Percentiles rank a stretch among this genome's conserved stretches.
phyloP scores from a whole-genome alignment of 1,140 invertebrate genomes.

The Drosophila kurseongensis region DNA sequence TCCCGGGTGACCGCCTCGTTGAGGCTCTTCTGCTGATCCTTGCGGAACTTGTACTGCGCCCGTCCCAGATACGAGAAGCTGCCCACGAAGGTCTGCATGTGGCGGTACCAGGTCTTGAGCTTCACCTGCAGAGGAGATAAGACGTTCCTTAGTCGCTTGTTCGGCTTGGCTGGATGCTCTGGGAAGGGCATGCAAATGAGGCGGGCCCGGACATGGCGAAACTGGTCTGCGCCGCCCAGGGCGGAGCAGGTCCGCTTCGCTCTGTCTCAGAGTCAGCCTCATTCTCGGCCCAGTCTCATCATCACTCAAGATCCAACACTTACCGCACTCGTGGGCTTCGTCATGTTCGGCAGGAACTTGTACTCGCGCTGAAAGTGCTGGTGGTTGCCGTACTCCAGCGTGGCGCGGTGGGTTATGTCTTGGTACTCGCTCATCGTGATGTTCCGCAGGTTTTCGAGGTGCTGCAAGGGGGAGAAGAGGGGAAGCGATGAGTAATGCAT shows the following conservation, averaged over 20 bases:
- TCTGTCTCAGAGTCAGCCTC: not conserved
- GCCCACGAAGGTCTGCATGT: slow-evolving; percentile 72
- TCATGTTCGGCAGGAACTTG: slow-evolving; percentile 78
- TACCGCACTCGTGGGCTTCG: slow-evolving; percentile 59
- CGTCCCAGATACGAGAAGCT: slow-evolving; percentile 71
- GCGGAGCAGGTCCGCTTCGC: slow-evolving; percentile 67
- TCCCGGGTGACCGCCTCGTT: slow-evolving; percentile 48
- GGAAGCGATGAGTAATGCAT: slow-evolving; percentile 13
- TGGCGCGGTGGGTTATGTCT: slow-evolving; percentile 30
- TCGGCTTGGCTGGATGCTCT: not conserved
- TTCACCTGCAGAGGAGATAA: slow-evolving; percentile 43
- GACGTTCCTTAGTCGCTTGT: not conserved
- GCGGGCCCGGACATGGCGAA: slow-evolving; percentile 18
- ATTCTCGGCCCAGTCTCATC: not conserved
- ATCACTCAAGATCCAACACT: slow-evolving; percentile 29
- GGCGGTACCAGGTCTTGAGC: slow-evolving; percentile 74
- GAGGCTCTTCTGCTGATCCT: slow-evolving; percentile 51
- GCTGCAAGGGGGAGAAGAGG: slow-evolving; percentile 25
- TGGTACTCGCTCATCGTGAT: slow-evolving; percentile 51
- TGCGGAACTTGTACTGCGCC: slow-evolving; percentile 67
- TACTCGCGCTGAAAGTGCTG: slow-evolving; percentile 63
- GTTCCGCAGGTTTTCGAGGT: slow-evolving; percentile 51
- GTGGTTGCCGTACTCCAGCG: slow-evolving; percentile 54
- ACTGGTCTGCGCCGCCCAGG: slow-evolving; percentile 68
- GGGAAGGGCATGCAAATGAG: slow-evolving; percentile 54